These are phyloP conservation scores for Sceloporus tristichus DNA, from an alignment of 2,113 vertebrate genomes.

Conservation along the genomic window DNA sequence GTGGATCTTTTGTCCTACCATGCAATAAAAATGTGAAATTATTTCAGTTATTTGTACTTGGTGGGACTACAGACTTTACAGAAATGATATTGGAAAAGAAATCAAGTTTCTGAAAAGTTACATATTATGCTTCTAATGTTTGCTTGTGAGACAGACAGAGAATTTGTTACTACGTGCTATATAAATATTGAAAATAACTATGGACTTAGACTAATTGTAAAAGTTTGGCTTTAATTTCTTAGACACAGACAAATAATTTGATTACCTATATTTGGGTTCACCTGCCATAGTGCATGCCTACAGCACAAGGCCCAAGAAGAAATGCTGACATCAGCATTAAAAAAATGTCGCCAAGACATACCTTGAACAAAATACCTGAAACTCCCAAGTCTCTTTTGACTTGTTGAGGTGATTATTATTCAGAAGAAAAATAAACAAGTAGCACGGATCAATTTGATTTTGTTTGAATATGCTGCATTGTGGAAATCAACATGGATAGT, in stretches of 20 bases:
- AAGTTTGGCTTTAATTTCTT: neutral
- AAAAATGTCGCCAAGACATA: neutral
- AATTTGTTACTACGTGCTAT: neutral
- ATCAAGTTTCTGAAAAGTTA: neutral
- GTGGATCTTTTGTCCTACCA: neutral
- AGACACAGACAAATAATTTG: neutral
- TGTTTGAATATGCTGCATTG: neutral
- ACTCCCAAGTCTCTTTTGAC: neutral
- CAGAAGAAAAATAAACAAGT: neutral
- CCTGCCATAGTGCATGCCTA: neutral
- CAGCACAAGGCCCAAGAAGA: neutral
- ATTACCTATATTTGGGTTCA: neutral
- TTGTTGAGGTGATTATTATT: neutral
- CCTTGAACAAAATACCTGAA: neutral
- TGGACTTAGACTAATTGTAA: neutral
- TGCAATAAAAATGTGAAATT: neutral
- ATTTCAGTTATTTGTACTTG: neutral
- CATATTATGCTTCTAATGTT: neutral
- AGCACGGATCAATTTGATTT: neutral
- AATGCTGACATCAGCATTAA: neutral
- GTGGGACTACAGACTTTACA: neutral
- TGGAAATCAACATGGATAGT: neutral
- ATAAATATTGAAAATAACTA: neutral
- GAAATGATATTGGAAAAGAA: neutral
- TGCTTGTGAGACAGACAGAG: neutral